Conservation (phyloP, 2,113 vertebrate genomes). For the Sceloporus tristichus region DNA sequence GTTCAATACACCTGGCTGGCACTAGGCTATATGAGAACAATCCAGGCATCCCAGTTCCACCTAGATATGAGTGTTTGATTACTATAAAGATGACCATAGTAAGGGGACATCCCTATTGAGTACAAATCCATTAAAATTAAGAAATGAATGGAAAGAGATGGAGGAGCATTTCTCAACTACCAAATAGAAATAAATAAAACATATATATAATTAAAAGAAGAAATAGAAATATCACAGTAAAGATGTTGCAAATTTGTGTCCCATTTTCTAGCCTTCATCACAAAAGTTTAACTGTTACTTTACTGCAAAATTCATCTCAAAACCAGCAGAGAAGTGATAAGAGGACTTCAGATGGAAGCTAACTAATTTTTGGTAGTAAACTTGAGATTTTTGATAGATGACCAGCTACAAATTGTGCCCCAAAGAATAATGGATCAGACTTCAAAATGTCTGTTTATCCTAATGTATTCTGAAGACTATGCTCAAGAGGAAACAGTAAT, state of each 20-base stretch:
- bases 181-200: background rate
- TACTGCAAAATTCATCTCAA: background rate
- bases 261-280: background rate
- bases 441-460: slow-evolving; percentile 16
- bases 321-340: background rate
- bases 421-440: slow-evolving; percentile 16
- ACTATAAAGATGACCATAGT: background rate
- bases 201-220: background rate
- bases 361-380: background rate
- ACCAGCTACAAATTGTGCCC: slow-evolving; percentile 20
- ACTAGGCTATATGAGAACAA: too few species aligned
- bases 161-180: background rate
- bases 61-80: background rate
- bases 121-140: background rate
- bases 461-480: slow-evolving; percentile 35
- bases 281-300: slow-evolving; percentile 9
- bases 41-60: background rate
- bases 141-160: background rate
- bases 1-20: too few species aligned
- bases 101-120: background rate
- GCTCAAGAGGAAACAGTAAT: slow-evolving; percentile 32
- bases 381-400: background rate
- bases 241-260: background rate
- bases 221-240: background rate
- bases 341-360: background rate